These are phyloP conservation scores for Omphaloscelis lunosa DNA, from an alignment of 2,888 invertebrate genomes.

Conservation along the genomic window DNA sequence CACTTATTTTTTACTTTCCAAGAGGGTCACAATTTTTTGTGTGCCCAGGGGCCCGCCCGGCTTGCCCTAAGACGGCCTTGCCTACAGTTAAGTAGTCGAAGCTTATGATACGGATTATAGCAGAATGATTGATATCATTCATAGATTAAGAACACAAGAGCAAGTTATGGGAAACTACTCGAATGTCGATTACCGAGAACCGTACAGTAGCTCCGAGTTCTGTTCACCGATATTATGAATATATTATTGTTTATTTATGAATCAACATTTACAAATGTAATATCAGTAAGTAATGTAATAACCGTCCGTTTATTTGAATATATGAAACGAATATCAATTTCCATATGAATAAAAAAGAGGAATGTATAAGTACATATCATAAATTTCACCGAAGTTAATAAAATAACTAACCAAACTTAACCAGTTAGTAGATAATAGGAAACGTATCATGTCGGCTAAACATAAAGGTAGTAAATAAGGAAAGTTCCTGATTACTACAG, in stretches of 20 bases:
- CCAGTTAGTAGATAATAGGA: slow-evolving; percentile 50
- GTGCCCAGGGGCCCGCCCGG: too few species aligned
- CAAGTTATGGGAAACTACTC: slow-evolving; percentile 40
- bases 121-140: slow-evolving; percentile 57
- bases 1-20: too few species aligned
- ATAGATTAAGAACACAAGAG: slow-evolving; percentile 46
- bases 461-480: slow-evolving; percentile 54
- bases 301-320: slow-evolving; percentile 15
- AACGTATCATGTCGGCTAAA: slow-evolving; percentile 51
- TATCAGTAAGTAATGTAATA: slow-evolving; percentile 11
- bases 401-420: slow-evolving; percentile 51
- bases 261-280: slow-evolving; percentile 26
- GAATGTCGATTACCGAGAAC: slow-evolving; percentile 42
- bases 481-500: slow-evolving; percentile 55
- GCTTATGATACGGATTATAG: slow-evolving; percentile 32
- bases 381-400: slow-evolving; percentile 28
- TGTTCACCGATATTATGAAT: slow-evolving; percentile 45
- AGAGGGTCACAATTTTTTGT: too few species aligned
- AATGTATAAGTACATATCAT: background rate
- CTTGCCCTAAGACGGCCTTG: too few species aligned
- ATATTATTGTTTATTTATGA: slow-evolving; percentile 46
- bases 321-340: background rate
- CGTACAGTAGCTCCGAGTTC: slow-evolving; percentile 8
- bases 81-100: too few species aligned
- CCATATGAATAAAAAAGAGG: background rate